A percentile compares a stretch with the other conserved stretches of the same genome.
Evolutionary conservation across 1,140 invertebrate species (phyloP).

Genomic region (Pseudomyrmex concolor): DNA sequence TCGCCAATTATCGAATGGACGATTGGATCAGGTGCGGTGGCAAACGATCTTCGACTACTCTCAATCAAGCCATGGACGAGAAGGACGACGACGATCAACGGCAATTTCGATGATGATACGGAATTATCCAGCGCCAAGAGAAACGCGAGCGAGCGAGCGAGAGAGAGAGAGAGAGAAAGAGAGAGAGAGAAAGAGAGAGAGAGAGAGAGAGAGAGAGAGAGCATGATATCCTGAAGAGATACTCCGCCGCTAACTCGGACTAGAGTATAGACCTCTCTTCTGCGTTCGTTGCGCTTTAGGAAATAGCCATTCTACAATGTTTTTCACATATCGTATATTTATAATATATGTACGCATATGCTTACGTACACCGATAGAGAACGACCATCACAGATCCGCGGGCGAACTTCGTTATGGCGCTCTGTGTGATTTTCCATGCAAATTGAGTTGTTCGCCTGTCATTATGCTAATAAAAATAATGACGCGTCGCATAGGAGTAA

Average conservation of each 20-base stretch:
- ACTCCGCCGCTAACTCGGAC: not conserved
- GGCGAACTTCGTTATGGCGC: conserved; percentile 71
- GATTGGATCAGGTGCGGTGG: conserved; percentile 77
- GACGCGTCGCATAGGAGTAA: conserved; percentile 73
- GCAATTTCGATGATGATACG: conserved; percentile 81
- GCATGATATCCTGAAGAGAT: conserved; percentile 13
- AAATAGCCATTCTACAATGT: conserved; percentile 37
- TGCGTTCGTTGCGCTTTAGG: conserved; percentile 27
- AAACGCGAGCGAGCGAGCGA: conserved; percentile 20
- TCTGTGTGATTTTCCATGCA: conserved; percentile 79
- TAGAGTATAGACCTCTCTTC: conserved; percentile 18
- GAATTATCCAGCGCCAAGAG: conserved; percentile 76
- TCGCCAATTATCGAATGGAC: conserved; percentile 81
- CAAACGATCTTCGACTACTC: conserved; percentile 78
- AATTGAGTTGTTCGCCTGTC: conserved; percentile 81
- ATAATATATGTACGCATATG: conserved; percentile 1
- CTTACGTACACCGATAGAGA: conserved; percentile 5
- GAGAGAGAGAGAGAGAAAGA: conserved; percentile 62
- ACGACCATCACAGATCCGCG: conserved; percentile 59
- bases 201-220: conserved; percentile 12
- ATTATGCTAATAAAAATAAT: conserved; percentile 82
- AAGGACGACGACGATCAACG: conserved; percentile 72
- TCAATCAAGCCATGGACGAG: conserved; percentile 68
- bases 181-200: conserved; percentile 48
- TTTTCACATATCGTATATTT: conserved; percentile 27